phyloP scores from a whole-genome alignment of 2,797 vertebrate genomes.

The Cottoperca gobio region DNA sequence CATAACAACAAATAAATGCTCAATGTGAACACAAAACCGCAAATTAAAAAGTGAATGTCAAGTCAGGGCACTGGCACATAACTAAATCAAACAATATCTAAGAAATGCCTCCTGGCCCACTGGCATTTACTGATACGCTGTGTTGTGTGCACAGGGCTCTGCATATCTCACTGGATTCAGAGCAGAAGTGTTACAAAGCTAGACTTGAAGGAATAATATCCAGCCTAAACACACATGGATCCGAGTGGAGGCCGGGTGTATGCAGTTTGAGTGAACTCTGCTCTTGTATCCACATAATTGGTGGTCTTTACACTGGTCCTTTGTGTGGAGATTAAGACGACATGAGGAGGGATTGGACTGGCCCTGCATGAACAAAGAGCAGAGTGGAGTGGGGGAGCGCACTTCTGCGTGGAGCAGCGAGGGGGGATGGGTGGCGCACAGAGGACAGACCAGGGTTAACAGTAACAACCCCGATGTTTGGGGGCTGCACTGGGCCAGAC shows the following conservation, averaged over 20 bases:
- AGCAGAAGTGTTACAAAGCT: constrained; percentile 51
- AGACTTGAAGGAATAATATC: constrained; percentile 43
- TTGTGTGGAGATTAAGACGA: constrained; percentile 88
- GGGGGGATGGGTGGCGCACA: constrained; percentile 63
- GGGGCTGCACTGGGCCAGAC: constrained; percentile 67
- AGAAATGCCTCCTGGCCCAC: not conserved
- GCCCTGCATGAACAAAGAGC: constrained; percentile 81
- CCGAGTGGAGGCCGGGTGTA: constrained; percentile 31
- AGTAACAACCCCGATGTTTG: constrained; percentile 71
- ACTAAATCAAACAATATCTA: constrained; percentile 6
- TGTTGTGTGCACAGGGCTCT: constrained; percentile 39
- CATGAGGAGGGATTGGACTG: constrained; percentile 84
- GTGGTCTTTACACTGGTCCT: constrained; percentile 86
- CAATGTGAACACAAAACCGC: not conserved
- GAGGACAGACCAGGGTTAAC: constrained; percentile 59
- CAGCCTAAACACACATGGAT: constrained; percentile 49
- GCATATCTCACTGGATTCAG: constrained; percentile 43
- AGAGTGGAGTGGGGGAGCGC: constrained; percentile 64
- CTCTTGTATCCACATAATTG: constrained; percentile 83
- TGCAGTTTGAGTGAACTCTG: constrained; percentile 68
- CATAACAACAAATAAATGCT: not conserved
- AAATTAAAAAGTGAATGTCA: not conserved
- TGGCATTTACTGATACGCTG: constrained; percentile 32
- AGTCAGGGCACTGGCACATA: not conserved
- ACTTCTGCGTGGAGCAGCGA: constrained; percentile 36